Evolutionary conservation across 2,797 vertebrate species (phyloP), one percentile per base, ranked within the genome.

Genomic region (Setipinna tenuifilis): DNA sequence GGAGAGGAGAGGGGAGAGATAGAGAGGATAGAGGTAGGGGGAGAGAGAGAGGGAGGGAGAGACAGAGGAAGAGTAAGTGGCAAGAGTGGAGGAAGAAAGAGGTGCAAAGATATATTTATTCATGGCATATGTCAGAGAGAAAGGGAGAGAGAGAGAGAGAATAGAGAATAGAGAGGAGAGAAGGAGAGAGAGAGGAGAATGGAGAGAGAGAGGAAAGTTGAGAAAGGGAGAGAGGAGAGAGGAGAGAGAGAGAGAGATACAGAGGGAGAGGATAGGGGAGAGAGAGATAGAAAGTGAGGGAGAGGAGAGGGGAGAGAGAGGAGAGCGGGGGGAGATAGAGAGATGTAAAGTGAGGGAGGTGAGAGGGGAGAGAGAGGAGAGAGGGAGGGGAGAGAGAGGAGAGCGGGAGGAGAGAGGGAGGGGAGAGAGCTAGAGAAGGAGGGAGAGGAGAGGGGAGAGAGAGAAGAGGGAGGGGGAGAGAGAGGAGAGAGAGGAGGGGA

Each of bases 231-330:
- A 41, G 35, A 41, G 35, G 5, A 41, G 35, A 5, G 5, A 5
- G 35, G 35, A 41, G 35, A 41, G 35, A 41, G 25, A 57, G 78
- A 71, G 41, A 31, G 61, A 57, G 81, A 57, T 65, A 23, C 75
- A 87, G 75, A 62, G 59, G 83, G 61, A 82, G 57, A 48, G 82
- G 81, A n/a, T 2, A 41, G 35, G 35, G 5, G 35, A 41, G 35
- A 41, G 35, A 5, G 35, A 41, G 35, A 41, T 5, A 41, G 5
- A 5, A 5, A 41, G 35, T 2, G 35, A 41, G 35, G 2, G 35
- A 41, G 35, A 41, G 35, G 11, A 48, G 21, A 25, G n/a, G 25
- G n/a, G n/a, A 78, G 68, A 78, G 68, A 28, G 35, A 41, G 35
- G 35, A 41, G 35, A 5, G 5, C 2, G 5, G 35, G 5, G 35